Percentiles rank a stretch among this genome's conserved stretches.
Evolutionary conservation across 1,140 invertebrate species (phyloP).

Genomic region (Drosophila ananassae): DNA sequence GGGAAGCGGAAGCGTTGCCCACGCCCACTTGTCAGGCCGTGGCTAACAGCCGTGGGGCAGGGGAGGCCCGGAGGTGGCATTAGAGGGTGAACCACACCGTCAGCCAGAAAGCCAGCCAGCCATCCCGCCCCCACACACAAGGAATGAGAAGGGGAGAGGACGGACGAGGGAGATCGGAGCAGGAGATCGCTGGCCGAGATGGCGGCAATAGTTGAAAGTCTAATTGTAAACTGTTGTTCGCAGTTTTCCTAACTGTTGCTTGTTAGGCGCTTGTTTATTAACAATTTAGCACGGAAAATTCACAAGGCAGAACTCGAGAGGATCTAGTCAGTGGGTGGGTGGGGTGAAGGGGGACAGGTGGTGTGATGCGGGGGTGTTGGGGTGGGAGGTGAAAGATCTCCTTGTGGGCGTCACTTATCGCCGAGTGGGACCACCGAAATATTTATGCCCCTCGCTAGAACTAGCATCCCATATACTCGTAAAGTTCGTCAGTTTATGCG

Average conservation of each 20-base stretch:
- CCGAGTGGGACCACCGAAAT: slow-evolving; percentile 49
- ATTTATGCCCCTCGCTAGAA: slow-evolving; percentile 60
- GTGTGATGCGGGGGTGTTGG: not conserved
- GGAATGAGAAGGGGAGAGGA: not conserved
- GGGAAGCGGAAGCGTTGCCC: slow-evolving; percentile 75
- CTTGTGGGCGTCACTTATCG: slow-evolving; percentile 66
- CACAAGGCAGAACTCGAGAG: slow-evolving; percentile 34
- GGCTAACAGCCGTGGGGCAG: slow-evolving; percentile 24
- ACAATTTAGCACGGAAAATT: slow-evolving; percentile 73
- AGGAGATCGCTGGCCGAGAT: slow-evolving; percentile 34
- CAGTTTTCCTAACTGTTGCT: slow-evolving; percentile 72
- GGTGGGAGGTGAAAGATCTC: slow-evolving; percentile 12
- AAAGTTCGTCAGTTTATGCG: slow-evolving; percentile 69
- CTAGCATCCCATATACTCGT: slow-evolving; percentile 63
- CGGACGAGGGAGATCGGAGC: slow-evolving; percentile 7
- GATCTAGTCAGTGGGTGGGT: not conserved
- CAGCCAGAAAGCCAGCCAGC: slow-evolving; percentile 39
- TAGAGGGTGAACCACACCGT: slow-evolving; percentile 31
- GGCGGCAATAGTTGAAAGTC: slow-evolving; percentile 76
- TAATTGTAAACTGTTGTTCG: slow-evolving; percentile 80
- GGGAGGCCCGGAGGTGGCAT: slow-evolving; percentile 11
- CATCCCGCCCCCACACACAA: slow-evolving; percentile 46
- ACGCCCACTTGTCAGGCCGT: slow-evolving; percentile 73
- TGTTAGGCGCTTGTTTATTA: slow-evolving; percentile 80
- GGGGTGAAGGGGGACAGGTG: not conserved